A percentile compares a stretch with the other conserved stretches of the same genome.
Conservation (phyloP, 1,140 invertebrate genomes). For the Anastrepha ludens region DNA sequence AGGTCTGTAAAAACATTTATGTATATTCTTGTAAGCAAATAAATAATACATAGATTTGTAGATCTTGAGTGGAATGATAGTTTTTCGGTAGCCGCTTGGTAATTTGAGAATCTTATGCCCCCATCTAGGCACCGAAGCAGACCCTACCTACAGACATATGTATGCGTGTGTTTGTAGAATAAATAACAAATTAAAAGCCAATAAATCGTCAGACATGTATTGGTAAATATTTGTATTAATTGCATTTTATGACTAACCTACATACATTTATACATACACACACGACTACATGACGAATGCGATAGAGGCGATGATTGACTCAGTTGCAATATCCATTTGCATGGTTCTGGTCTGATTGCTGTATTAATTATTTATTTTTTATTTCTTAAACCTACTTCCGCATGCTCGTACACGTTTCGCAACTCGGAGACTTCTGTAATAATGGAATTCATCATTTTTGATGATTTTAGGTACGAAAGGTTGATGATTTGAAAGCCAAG, state of each 20-base stretch:
- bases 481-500: no score
- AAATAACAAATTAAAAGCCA: conserved; percentile 51
- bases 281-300: no score
- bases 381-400: background rate
- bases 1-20: conserved; percentile 6
- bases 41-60: conserved; percentile 14
- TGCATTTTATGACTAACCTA: background rate
- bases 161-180: conserved; percentile 15
- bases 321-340: background rate
- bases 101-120: conserved; percentile 24
- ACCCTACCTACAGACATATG: no score
- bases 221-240: conserved; percentile 28
- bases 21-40: conserved; percentile 15
- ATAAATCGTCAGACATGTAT: conserved; percentile 19
- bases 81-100: conserved; percentile 37
- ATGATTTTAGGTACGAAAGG: no score
- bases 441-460: background rate
- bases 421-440: background rate
- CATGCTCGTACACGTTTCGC: no score
- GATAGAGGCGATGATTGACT: background rate
- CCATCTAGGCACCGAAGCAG: background rate
- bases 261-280: background rate
- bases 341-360: background rate
- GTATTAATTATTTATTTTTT: background rate
- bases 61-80: background rate